Base-by-base conservation (phyloP, 1,140 invertebrate genomes). In the Subanguina moxae region DNA sequence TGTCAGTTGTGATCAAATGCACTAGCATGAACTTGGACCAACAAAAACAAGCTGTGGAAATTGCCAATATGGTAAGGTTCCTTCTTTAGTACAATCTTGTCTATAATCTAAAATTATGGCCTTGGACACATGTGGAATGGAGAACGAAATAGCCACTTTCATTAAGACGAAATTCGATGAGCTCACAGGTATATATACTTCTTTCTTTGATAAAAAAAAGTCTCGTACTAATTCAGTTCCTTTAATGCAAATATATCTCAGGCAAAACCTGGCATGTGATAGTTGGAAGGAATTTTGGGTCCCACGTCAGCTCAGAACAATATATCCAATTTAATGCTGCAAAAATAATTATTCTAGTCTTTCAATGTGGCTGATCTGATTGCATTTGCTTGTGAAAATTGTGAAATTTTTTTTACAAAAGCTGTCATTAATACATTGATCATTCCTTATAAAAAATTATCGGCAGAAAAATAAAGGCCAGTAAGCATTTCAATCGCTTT, bases 21-120 rank as follows among this genome's bases (percentile, higher is more conserved):
- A 70, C 68, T 27, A 69, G 38, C 48, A 70, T 70, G 68, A 70
- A 68, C 59, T 17, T 64, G 28, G 68, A 70, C 59, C 59, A 69
- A 30, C 68, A 70, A 21, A 70, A 70, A 59, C 62, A 67, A 48
- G 68, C 59, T 30, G 64, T 27, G 13, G 64, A 64, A 27, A 15
- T 57, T 15, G 25, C 25, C 52, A 38, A 38, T 38, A 38, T 38
- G n/a, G n/a, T n/a, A n/a, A n/a, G n/a, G n/a, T n/a, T n/a, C n/a
- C n/a, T n/a, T n/a, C n/a, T n/a, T 61, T 28, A 11, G 27, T 19
- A 61, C 28, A 61, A 23, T 25, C 8, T 28, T 32, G 19, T 11
- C 19, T n/a, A n/a, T n/a, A n/a, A n/a, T n/a, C n/a, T n/a, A n/a
- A n/a, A n/a, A n/a, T n/a, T 65, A 67, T 66, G 52, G 68, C 63